These are phyloP conservation scores for Cossypha caffra DNA, from an alignment of 2,797 vertebrate species.

Conservation along the genomic window DNA sequence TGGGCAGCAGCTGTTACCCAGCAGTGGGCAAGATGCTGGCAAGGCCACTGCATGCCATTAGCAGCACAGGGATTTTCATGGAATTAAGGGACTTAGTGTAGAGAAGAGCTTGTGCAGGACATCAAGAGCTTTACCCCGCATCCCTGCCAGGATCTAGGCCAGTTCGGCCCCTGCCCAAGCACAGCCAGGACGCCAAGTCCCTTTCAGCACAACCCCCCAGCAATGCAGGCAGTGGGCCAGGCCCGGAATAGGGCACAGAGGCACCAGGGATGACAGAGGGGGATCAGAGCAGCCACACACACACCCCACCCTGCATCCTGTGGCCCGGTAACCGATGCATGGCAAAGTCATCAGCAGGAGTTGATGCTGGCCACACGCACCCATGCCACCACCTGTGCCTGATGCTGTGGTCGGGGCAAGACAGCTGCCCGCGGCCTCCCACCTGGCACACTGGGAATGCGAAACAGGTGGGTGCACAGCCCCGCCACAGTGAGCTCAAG, in stretches of 20 bases:
- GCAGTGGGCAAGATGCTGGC: neutral
- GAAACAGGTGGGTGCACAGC: rapidly evolving
- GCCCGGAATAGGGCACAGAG: constrained; percentile 12
- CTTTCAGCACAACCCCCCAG: constrained; percentile 41
- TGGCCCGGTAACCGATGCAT: rapidly evolving
- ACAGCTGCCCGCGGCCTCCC: constrained; percentile 40
- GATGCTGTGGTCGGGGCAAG: neutral
- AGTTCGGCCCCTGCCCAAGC: neutral
- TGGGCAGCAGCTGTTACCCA: neutral
- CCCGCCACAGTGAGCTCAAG: rapidly evolving
- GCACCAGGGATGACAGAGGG: neutral
- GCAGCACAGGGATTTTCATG: constrained; percentile 23
- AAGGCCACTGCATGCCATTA: neutral
- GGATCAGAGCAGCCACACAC: neutral
- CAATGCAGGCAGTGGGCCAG: constrained; percentile 35
- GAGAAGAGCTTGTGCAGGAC: constrained; percentile 11
- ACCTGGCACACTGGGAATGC: rapidly evolving
- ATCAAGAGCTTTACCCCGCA: neutral
- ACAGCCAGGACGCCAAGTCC: neutral
- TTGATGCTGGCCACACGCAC: rapidly evolving
- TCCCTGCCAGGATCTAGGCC: neutral
- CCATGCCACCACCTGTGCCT: neutral
- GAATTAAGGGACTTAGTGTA: constrained; percentile 42
- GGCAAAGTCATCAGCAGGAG: rapidly evolving
- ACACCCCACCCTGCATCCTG: neutral